Conservation (phyloP, 2,888 invertebrate genomes). For the Melipona bicolor region DNA sequence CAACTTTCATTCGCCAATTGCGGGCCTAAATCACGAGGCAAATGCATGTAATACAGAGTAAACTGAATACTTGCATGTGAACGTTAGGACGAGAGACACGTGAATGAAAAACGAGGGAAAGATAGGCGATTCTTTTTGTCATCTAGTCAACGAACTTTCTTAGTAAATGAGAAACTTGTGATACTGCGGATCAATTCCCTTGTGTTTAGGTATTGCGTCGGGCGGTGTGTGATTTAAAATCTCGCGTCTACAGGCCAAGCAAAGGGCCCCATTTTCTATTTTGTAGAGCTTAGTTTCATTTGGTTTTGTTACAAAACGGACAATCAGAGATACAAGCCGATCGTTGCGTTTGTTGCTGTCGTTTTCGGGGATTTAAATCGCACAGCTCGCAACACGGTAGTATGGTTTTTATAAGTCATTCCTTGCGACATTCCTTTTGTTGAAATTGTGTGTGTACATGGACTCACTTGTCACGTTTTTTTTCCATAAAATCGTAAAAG, state of each 20-base stretch:
- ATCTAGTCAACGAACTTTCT: constrained; percentile 69
- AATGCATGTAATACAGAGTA: constrained; percentile 15
- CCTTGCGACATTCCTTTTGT: constrained; percentile 42
- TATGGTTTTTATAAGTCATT: constrained; percentile 28
- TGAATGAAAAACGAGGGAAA: constrained; percentile 48
- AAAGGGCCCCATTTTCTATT: too few species aligned
- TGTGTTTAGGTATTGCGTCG: constrained; percentile 17
- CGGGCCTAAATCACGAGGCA: constrained; percentile 57
- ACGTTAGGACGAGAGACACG: constrained; percentile 1
- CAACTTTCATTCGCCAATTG: constrained; percentile 41
- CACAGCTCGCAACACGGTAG: not conserved
- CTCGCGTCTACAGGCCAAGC: not conserved
- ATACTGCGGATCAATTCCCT: constrained; percentile 39
- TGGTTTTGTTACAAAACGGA: not conserved
- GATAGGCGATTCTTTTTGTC: constrained; percentile 54
- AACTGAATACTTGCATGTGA: constrained; percentile 19
- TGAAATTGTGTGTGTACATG: constrained; percentile 18
- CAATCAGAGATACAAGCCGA: not conserved
- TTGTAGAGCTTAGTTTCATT: not conserved
- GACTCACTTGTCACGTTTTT: not conserved
- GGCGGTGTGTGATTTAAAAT: constrained; percentile 32
- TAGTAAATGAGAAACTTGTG: constrained; percentile 52
- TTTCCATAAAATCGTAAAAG: not conserved
- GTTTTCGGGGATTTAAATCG: constrained; percentile 14
- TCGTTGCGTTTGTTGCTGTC: not conserved